Evolutionary conservation across 2,113 vertebrate genomes (phyloP), one percentile per base, ranked within the genome.

Genomic region (Ellobius talpinus): DNA sequence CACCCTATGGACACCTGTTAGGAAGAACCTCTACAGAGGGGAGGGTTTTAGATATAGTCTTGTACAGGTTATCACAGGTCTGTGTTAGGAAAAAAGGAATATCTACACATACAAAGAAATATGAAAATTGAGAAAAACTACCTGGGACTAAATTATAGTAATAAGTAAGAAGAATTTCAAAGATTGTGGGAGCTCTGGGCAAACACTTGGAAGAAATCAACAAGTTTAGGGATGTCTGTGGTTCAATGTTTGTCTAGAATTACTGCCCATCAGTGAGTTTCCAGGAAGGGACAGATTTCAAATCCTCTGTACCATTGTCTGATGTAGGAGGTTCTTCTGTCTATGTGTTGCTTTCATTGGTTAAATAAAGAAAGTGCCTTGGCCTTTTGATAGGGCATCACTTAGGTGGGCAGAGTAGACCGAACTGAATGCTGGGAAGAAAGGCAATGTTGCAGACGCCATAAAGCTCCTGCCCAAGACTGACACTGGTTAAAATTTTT

Each of bases 81-180:
- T 86, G 16, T 36, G 55, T 11, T 39, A 33, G 87, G 36, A 52
- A 47, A 93, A 89, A 95, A 68, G 13, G 50, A 85, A 98, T 97
- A 89, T 96, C 61, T 89, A 82, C 24, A 93, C 13, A 93, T 55
- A 77, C 72, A 81, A 74, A 61, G 79, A 95, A 88, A 96, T 89
- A 45, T 0, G 6, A 45, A 72, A 88, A 68, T 47, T 4, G 33
- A 68, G 93, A 86, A 95, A 82, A 86, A 74, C 1, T 63, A 68
- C 86, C 33, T 50, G 1, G 5, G 79, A 61, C 79, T n/a, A 81
- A 61, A 93, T 91, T 85, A n/a, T 24, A 42, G 74, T 47, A 36
- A 3, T 14, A 68, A 89, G 50, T 0, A 52, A 29, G 47, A 86
- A 63, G 66, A 31, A 21, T 87, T 95, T 42, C 45, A 2, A 93